Percentiles rank a stretch among this genome's conserved stretches.
phyloP scores from a whole-genome alignment of 1,140 invertebrate species.

The Drosophila insularis region DNA sequence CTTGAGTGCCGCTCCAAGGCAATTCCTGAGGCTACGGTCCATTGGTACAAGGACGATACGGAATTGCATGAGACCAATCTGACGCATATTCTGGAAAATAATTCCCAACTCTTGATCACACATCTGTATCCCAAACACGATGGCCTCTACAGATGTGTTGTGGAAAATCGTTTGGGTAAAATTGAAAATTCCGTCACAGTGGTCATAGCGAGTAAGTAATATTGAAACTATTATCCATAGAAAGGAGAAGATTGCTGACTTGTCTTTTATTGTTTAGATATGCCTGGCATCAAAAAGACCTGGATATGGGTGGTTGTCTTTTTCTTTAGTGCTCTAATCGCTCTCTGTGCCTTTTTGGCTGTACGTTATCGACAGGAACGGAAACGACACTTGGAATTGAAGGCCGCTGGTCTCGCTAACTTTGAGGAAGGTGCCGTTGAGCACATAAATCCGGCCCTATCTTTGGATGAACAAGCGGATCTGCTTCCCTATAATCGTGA shows the following conservation, averaged over 20 bases:
- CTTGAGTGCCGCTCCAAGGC: slow-evolving; percentile 81
- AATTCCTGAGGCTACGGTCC: slow-evolving; percentile 82
- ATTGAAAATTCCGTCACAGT: slow-evolving; percentile 64
- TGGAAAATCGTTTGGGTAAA: slow-evolving; percentile 76
- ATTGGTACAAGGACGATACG: slow-evolving; percentile 83
- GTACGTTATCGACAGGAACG: slow-evolving; percentile 82
- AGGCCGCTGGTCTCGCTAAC: slow-evolving; percentile 87
- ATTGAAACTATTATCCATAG: neutral
- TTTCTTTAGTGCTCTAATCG: slow-evolving; percentile 83
- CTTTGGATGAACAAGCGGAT: slow-evolving; percentile 95
- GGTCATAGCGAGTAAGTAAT: slow-evolving; percentile 75
- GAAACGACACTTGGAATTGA: slow-evolving; percentile 81
- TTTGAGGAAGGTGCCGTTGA: slow-evolving; percentile 91
- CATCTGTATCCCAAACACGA: slow-evolving; percentile 78
- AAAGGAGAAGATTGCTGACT: neutral
- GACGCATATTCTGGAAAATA: slow-evolving; percentile 83
- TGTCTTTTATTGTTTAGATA: slow-evolving; percentile 40
- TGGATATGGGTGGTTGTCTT: slow-evolving; percentile 82
- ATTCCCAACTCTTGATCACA: slow-evolving; percentile 62
- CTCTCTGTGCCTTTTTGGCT: slow-evolving; percentile 83
- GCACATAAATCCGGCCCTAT: slow-evolving; percentile 93
- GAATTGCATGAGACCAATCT: slow-evolving; percentile 55
- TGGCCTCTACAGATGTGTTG: slow-evolving; percentile 82
- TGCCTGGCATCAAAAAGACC: slow-evolving; percentile 54
- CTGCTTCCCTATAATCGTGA: slow-evolving; percentile 92